Percentiles rank a stretch among this genome's conserved stretches.
Evolutionary conservation across 2,888 invertebrate species (phyloP).

Genomic region (Gymnocheta viridis): DNA sequence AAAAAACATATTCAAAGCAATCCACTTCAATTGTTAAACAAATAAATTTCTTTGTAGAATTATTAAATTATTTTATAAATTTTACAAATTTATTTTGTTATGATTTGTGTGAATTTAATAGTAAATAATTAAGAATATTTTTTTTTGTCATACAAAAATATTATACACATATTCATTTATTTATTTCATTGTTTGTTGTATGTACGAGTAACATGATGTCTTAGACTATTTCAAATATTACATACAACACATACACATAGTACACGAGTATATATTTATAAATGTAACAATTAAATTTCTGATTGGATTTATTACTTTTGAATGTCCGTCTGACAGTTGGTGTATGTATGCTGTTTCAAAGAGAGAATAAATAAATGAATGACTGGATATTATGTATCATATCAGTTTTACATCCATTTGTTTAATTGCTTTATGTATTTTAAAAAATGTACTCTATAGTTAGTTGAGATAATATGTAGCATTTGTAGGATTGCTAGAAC

Average conservation of each 20-base stretch:
- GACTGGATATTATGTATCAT: conserved; percentile 56
- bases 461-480: neutral
- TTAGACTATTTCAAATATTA: conserved; percentile 32
- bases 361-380: conserved; percentile 51
- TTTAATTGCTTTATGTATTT: conserved; percentile 63
- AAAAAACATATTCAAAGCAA: conserved; percentile 5
- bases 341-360: conserved; percentile 15
- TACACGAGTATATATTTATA: conserved; percentile 17
- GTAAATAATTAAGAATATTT: conserved; percentile 21
- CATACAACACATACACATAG: conserved; percentile 3
- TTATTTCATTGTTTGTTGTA: conserved; percentile 1
- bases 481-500: neutral
- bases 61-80: conserved; percentile 11
- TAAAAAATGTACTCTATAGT: conserved; percentile 34
- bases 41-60: conserved; percentile 9
- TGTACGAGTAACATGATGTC: too few species aligned
- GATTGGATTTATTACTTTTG: conserved; percentile 49
- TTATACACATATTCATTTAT: conserved; percentile 4
- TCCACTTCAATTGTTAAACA: conserved; percentile 10
- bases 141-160: neutral
- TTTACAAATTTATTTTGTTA: conserved; percentile 14
- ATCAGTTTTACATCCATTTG: conserved; percentile 61
- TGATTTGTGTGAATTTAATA: conserved; percentile 24
- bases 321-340: neutral
- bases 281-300: conserved; percentile 60